Evolutionary conservation across 2,888 invertebrate species (phyloP).

Genomic region (Pachymerium ferrugineum): DNA sequence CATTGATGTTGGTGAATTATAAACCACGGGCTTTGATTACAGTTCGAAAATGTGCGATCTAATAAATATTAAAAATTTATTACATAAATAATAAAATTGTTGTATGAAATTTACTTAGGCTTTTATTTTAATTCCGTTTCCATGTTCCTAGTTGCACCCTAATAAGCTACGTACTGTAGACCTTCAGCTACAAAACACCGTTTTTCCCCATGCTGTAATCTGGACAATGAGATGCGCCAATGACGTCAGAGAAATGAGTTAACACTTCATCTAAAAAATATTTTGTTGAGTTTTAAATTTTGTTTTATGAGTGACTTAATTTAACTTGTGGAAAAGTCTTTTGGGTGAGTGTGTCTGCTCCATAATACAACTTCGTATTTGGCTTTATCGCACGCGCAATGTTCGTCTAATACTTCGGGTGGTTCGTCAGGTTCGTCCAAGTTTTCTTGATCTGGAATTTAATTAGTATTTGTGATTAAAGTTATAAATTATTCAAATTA

Average conservation of each 20-base stretch:
- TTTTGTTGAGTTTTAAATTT: no score
- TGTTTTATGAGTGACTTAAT: no score
- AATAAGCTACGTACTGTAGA: conserved; percentile 87
- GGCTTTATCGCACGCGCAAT: conserved; percentile 95
- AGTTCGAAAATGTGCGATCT: conserved; percentile 79
- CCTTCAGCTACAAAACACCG: conserved; percentile 79
- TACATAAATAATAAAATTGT: neutral
- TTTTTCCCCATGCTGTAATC: conserved; percentile 87
- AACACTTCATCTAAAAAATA: conserved; percentile 76
- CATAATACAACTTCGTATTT: conserved; percentile 90
- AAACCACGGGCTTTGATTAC: conserved; percentile 92
- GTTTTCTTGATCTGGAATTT: conserved; percentile 11
- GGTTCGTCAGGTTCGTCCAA: conserved; percentile 54
- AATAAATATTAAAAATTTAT: conserved; percentile 31
- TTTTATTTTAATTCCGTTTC: conserved; percentile 83
- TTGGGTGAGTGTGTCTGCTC: conserved; percentile 93
- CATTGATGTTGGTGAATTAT: conserved; percentile 79
- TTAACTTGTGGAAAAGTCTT: conserved; percentile 71
- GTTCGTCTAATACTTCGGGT: conserved; percentile 63
- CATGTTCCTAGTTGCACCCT: conserved; percentile 79
- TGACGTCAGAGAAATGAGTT: conserved; percentile 94
- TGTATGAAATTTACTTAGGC: conserved; percentile 52
- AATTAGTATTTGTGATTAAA: no score
- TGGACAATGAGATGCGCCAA: conserved; percentile 83
- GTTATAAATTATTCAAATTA: no score